Evolutionary conservation across 2,113 vertebrate genomes (phyloP).

Genomic region (Heteronetta atricapilla): DNA sequence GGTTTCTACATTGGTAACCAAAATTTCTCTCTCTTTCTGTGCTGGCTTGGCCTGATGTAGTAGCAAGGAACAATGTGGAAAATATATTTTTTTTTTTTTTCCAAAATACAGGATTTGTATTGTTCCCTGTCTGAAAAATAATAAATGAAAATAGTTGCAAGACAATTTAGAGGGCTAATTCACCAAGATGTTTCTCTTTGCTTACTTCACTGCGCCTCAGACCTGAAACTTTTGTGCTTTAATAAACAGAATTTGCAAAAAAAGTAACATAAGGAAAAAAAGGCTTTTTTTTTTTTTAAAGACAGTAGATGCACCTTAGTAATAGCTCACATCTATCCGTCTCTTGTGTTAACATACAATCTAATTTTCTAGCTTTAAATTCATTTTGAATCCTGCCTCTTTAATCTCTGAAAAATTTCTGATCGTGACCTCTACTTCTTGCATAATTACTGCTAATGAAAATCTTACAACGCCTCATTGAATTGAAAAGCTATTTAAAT

Average conservation of each 20-base stretch:
- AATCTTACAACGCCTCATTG: neutral
- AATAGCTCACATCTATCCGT: neutral
- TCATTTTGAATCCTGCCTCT: neutral
- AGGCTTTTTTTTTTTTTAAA: neutral
- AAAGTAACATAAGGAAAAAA: neutral
- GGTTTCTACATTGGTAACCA: neutral
- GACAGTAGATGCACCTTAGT: neutral
- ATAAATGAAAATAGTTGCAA: neutral
- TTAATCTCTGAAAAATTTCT: neutral
- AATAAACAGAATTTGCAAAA: neutral
- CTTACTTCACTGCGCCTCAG: neutral
- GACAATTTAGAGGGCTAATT: neutral
- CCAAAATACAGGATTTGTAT: neutral
- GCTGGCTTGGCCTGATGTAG: neutral
- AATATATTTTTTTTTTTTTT: neutral
- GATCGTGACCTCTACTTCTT: slow-evolving; percentile 9
- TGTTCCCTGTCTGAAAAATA: neutral
- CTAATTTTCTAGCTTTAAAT: neutral
- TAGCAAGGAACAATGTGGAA: neutral
- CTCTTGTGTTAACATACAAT: neutral
- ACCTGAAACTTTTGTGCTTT: neutral
- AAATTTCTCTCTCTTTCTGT: neutral
- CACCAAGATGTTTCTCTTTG: neutral
- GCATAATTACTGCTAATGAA: neutral
- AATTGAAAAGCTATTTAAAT: neutral